A percentile compares a stretch with the other conserved stretches of the same genome.
These are phyloP conservation scores for Mormyrus proboscirostris DNA, from an alignment of 2,797 vertebrate genomes.

Conservation along the genomic window DNA sequence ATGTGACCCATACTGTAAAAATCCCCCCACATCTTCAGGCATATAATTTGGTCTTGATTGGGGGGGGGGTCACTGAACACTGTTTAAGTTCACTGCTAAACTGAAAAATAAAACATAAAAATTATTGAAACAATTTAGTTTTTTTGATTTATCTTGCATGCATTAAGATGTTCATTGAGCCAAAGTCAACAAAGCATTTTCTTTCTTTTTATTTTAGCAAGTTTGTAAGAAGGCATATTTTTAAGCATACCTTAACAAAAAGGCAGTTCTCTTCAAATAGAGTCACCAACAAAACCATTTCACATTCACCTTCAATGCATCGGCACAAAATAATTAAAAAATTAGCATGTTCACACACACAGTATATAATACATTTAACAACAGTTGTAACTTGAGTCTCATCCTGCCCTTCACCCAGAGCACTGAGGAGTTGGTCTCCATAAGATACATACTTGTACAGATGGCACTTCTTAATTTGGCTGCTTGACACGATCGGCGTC, in stretches of 20 bases:
- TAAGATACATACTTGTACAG: not conserved
- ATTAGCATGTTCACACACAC: not conserved
- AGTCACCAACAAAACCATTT: not conserved
- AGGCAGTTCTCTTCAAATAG: not conserved
- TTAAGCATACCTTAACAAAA: not conserved
- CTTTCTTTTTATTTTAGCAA: not conserved
- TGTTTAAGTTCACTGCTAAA: not conserved
- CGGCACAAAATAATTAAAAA: not conserved
- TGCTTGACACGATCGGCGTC: not conserved
- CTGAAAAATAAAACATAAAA: not conserved
- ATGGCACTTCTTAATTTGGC: conserved; percentile 2
- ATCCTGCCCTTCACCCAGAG: not conserved
- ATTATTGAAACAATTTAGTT: not conserved
- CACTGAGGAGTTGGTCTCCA: not conserved
- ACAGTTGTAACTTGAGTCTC: not conserved
- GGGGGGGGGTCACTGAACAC: not conserved
- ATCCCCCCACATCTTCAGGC: not conserved
- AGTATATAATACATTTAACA: not conserved
- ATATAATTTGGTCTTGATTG: not conserved
- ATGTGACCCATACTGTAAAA: not conserved
- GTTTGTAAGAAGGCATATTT: not conserved
- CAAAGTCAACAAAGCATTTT: not conserved
- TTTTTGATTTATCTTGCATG: not conserved
- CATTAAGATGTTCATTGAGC: not conserved
- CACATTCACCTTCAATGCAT: not conserved